Conservation (phyloP, 1,140 invertebrate genomes). For the Bombus ignitus region DNA sequence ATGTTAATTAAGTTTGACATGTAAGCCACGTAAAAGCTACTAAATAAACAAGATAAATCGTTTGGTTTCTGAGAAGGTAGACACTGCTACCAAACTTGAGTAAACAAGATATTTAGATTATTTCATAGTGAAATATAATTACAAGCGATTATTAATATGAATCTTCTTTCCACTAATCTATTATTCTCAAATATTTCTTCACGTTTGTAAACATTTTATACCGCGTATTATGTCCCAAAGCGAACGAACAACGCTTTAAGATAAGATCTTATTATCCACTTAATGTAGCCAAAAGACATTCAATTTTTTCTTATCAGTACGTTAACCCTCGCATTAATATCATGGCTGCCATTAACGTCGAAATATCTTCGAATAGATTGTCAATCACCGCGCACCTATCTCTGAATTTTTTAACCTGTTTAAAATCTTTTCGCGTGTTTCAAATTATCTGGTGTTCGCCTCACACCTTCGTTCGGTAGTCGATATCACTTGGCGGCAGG, state of each 20-base stretch:
- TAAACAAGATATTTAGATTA: no score
- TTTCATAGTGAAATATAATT: neutral
- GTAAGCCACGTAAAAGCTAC: neutral
- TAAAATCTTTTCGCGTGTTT: constrained; percentile 53
- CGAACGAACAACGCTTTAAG: neutral
- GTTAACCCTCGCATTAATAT: neutral
- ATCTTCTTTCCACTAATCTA: no score
- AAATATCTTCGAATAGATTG: constrained; percentile 54
- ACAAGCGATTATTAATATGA: neutral
- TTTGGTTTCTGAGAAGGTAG: neutral
- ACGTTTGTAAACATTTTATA: neutral
- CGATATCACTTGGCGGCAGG: constrained; percentile 63
- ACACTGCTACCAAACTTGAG: no score
- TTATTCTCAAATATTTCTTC: no score
- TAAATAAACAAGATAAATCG: neutral
- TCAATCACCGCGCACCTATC: constrained; percentile 21
- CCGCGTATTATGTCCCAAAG: neutral
- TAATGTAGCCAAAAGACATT: neutral
- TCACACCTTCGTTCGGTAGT: constrained; percentile 30
- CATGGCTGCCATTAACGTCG: constrained; percentile 43
- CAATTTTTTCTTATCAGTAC: neutral
- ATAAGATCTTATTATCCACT: neutral
- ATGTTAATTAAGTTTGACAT: neutral
- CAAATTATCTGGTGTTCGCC: constrained; percentile 56
- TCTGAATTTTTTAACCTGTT: neutral